Base-by-base conservation (phyloP, 2,113 vertebrate species). In the Smithornis capensis region DNA sequence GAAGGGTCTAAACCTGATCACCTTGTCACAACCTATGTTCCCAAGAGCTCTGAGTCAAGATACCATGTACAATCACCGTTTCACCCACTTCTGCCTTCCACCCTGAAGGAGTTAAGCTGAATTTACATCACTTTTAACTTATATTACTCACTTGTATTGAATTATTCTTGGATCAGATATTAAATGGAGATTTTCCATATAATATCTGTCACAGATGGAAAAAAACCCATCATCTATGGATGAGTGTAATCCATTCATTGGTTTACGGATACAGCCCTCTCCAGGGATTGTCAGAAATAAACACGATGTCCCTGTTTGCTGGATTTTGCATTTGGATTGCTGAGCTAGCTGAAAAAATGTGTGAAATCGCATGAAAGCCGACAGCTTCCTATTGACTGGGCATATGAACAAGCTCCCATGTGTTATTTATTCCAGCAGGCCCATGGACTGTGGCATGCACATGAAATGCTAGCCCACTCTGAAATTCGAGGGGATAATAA, bases 321-420 rank as follows among this genome's bases (percentile, higher is more conserved):
- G 92, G 89, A 76, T 89, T 95, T 96, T 97, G 95, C 96, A 89
- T 92, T 97, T 94, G 93, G 95, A 93, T 92, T 95, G 96, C 95
- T 96, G 92, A 97, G 92, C 95, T 96, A 96, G 95, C 94, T 92
- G 94, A 95, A 96, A 96, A 96, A 96, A 95, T 86, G 94, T 95
- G 95, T 97, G 96, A 96, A 96, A 94, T 94, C 8, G 8, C 92
- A 83, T 95, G 90, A 90, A 89, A 97, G 88, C 81, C 68, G 52
- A 94, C 93, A 95, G 93, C 88, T 96, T 92, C 92, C 94, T 96
- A 69, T 93, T 95, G 96, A 94, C 95, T 74, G 47, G 87, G 90
- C 78, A 31, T 40, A 92, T 0, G 79, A 96, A 80, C 87, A 64
- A 60, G 80, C 83, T 85, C 80, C 62, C 94, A 95, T 95, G 94